Conservation (phyloP, 2,797 vertebrate genomes). For the Microctenopoma lineatum region DNA sequence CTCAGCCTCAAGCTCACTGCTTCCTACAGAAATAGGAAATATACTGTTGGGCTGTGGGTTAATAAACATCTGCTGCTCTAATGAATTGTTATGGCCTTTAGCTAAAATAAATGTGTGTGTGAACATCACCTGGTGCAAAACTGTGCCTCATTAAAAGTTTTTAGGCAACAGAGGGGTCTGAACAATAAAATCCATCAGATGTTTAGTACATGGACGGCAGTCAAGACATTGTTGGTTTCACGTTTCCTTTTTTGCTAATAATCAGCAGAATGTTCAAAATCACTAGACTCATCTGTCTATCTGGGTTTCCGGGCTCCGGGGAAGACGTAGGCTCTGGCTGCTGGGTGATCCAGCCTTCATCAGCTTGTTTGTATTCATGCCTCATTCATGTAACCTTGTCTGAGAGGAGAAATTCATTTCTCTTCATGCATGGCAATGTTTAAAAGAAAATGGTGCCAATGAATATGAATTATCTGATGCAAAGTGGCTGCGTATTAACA, state of each 20-base stretch:
- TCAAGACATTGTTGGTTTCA: too few relatives aligned
- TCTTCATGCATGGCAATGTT: conserved; percentile 16
- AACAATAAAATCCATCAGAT: background rate
- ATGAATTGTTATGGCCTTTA: background rate
- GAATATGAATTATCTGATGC: conserved; percentile 31
- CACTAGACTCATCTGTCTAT: background rate
- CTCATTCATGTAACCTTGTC: conserved; percentile 38
- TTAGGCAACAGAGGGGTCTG: background rate
- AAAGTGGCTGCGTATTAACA: conserved; percentile 19
- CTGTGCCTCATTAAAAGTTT: background rate
- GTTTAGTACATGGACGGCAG: too few relatives aligned
- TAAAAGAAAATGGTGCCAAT: conserved; percentile 13
- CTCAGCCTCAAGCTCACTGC: too few relatives aligned
- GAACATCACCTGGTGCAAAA: background rate
- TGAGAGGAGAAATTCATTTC: conserved; percentile 21
- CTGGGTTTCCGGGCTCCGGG: background rate
- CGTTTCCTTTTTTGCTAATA: background rate
- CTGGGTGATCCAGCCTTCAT: conserved; percentile 17
- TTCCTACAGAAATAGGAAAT: too few relatives aligned
- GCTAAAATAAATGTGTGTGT: background rate
- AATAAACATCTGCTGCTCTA: background rate
- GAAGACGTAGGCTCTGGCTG: background rate
- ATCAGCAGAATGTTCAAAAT: background rate
- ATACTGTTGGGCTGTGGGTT: conserved; percentile 1
- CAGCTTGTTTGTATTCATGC: conserved; percentile 22